Base-by-base conservation (phyloP, 2,113 vertebrate genomes). In the Oncorhynchus masou region DNA sequence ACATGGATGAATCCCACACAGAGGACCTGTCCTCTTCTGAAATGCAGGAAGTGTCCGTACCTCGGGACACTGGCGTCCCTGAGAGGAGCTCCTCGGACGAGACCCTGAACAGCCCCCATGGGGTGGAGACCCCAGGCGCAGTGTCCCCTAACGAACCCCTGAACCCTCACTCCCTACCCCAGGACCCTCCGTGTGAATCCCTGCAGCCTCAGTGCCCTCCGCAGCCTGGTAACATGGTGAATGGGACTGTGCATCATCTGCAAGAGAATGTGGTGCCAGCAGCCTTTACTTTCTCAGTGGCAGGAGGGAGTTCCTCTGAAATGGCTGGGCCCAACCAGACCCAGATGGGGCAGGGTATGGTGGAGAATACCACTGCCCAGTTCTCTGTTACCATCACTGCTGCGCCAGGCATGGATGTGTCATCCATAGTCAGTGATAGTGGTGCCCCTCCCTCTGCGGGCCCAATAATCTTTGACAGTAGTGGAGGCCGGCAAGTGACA, bases 61-160 rank as follows among this genome's bases (percentile, higher is more conserved):
- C 96, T 77, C 92, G 95, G 86, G 95, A 99, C 85, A 91, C 95
- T 5, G 96, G 96, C 13, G 94, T 96, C 25, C 96, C 95, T 0
- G 97, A 97, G 84, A 94, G 96, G 29, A 99, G 98, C 87, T 99
- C 97, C 54, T 99, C 97, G 0, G 97, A 99, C 80, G 98, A 99
- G 93, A 99, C 98, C 0, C 87, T 99, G 1, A 99, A 96, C 90
- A 99, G 98, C 88, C 95, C 98, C 82, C 96, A 97, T 27, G 97
- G 98, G 76, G 96, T 96, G 0, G 97, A 99, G 86, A 97, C 96
- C 7, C 96, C 97, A 1, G 96, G 97, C 54, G 94, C 96, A 0
- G 92, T 94, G 79, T 99, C 97, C 3, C 97, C 97, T 29, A 99
- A 99, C 60, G 97, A 99, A 89, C 95, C 95, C 20, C 94, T 94